Evolutionary conservation across 2,113 vertebrate genomes (phyloP).

Genomic region (Phalacrocorax carbo): DNA sequence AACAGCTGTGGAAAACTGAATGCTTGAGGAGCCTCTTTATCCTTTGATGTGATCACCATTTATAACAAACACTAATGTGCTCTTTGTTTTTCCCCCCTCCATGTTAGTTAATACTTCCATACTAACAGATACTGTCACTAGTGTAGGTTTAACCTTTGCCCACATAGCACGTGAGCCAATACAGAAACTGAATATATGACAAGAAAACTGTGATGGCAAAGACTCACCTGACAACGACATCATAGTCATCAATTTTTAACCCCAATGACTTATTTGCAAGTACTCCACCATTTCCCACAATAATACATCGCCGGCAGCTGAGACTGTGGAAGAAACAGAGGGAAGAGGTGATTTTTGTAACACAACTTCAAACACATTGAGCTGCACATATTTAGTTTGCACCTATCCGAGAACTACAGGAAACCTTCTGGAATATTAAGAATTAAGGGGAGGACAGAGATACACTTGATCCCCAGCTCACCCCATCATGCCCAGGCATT

Average conservation of each 20-base stretch:
- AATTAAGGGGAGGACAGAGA: neutral
- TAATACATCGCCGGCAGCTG: constrained; percentile 91
- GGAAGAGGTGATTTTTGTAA: neutral
- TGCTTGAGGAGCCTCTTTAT: neutral
- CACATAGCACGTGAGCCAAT: neutral
- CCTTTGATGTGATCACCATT: neutral
- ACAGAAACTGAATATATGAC: neutral
- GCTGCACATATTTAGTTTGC: neutral
- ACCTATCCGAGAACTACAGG: neutral
- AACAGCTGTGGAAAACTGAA: neutral
- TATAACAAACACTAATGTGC: neutral
- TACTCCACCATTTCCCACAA: constrained; percentile 95
- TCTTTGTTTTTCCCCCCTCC: neutral
- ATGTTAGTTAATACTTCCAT: neutral
- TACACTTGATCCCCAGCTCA: neutral
- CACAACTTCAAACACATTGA: neutral
- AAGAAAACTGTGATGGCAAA: neutral
- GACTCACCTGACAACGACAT: constrained; percentile 93
- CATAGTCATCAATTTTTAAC: constrained; percentile 90
- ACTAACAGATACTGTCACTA: neutral
- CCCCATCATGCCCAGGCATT: neutral
- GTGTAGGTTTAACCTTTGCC: neutral
- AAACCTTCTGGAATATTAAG: neutral
- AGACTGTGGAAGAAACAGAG: constrained; percentile 76
- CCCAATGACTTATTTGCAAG: constrained; percentile 96